Conservation (phyloP, 2,113 vertebrate species). For the Galbula dea region DNA sequence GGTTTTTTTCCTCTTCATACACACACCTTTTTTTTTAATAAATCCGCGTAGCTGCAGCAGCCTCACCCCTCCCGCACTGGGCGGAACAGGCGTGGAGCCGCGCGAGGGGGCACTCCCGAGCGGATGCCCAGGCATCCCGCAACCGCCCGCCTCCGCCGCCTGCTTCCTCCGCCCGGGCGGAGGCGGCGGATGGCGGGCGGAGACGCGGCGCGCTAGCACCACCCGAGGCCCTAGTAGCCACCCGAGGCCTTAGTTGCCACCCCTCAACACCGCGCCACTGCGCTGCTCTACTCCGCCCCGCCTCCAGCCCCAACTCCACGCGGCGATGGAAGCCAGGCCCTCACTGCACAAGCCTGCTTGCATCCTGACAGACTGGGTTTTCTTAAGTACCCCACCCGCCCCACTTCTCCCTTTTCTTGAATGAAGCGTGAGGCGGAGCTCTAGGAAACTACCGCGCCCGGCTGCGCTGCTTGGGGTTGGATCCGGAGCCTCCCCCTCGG, state of each 20-base stretch:
- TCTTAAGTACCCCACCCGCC: not conserved
- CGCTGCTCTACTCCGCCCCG: not conserved
- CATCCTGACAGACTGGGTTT: not conserved
- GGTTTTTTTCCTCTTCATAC: not conserved
- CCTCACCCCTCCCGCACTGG: not conserved
- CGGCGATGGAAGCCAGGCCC: not conserved
- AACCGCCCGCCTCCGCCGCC: not conserved
- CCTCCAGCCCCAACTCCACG: not conserved
- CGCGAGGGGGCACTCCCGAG: not conserved
- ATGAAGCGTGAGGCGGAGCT: slow-evolving; percentile 15
- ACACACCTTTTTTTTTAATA: not conserved
- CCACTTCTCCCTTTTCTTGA: not conserved
- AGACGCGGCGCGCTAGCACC: not conserved
- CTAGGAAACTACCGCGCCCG: not conserved
- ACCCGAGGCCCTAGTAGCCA: not conserved
- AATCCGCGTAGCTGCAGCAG: not conserved
- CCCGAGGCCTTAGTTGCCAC: not conserved
- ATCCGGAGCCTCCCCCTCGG: not conserved
- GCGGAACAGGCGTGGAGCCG: not conserved
- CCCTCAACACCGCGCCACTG: not conserved
- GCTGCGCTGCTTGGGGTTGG: not conserved
- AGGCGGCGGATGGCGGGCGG: not conserved
- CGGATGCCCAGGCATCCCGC: not conserved
- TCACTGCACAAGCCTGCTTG: not conserved
- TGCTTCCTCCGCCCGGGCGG: not conserved